Percentiles rank a stretch among this genome's conserved stretches.
phyloP scores from a whole-genome alignment of 2,888 invertebrate species.

The Tromatobia lineatoria region DNA sequence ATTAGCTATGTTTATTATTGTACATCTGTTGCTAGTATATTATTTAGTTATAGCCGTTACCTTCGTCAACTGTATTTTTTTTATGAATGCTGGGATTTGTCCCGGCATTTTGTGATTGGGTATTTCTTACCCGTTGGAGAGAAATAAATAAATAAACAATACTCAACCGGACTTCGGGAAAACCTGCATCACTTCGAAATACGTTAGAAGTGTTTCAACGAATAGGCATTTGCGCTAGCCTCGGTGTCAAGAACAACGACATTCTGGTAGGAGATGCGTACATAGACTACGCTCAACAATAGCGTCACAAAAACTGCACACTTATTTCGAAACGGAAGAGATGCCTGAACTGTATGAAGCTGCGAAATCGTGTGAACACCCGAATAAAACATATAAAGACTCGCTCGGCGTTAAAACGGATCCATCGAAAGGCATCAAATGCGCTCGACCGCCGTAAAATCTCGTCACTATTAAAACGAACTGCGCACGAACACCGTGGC shows the following conservation, averaged over 20 bases:
- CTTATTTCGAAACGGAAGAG: constrained; percentile 26
- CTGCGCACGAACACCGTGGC: neutral
- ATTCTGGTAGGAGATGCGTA: constrained; percentile 8
- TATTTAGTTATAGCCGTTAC: no score
- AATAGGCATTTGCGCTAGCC: constrained; percentile 17
- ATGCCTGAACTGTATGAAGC: constrained; percentile 40
- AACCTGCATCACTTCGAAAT: neutral
- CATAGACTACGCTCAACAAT: constrained; percentile 24
- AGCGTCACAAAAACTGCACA: constrained; percentile 16
- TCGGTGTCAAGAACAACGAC: constrained; percentile 1
- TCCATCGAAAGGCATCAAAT: neutral
- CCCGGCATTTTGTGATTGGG: no score
- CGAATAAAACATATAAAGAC: neutral
- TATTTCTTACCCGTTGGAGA: no score
- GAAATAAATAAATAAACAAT: constrained; percentile 12
- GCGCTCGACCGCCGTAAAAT: constrained; percentile 13
- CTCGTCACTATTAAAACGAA: constrained; percentile 10
- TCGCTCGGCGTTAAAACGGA: neutral
- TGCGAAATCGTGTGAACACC: neutral
- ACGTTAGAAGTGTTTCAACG: constrained; percentile 17
- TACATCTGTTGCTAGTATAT: no score
- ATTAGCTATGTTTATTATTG: no score
- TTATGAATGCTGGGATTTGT: no score
- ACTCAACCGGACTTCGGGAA: constrained; percentile 3
- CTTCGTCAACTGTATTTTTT: no score